phyloP scores from a whole-genome alignment of 1,140 invertebrate species.

The Meloidogyne exigua region DNA sequence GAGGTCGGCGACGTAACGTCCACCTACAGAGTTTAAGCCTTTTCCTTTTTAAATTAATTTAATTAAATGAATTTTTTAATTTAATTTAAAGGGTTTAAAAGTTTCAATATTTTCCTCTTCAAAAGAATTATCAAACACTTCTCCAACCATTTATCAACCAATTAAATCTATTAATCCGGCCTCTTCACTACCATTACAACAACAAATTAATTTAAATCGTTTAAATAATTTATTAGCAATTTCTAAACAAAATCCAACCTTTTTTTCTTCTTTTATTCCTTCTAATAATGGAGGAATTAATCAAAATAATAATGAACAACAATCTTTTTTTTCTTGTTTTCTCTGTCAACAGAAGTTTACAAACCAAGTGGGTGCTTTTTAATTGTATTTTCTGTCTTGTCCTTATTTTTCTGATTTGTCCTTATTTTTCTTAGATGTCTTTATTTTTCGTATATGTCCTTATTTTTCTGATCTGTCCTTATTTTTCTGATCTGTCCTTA shows the following conservation, averaged over 20 bases:
- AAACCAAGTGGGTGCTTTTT: neutral
- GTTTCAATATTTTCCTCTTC: neutral
- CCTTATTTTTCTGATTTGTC: too few species aligned
- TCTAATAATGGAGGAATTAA: neutral
- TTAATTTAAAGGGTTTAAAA: neutral
- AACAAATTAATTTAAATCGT: neutral
- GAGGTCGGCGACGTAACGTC: too few species aligned
- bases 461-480: too few species aligned
- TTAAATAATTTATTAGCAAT: conserved; percentile 9
- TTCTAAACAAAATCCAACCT: neutral
- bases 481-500: too few species aligned
- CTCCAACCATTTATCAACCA: conserved; percentile 1
- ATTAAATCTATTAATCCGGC: neutral
- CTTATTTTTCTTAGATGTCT: too few species aligned
- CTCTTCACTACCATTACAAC: neutral
- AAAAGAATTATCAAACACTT: neutral
- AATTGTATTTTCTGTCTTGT: neutral
- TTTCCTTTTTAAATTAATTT: too few species aligned
- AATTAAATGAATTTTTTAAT: too few species aligned
- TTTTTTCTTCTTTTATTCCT: neutral
- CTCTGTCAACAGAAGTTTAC: conserved; percentile 15
- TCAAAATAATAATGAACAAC: neutral
- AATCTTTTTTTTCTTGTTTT: neutral
- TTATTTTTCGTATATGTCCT: too few species aligned
- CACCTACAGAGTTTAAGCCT: too few species aligned